Evolutionary conservation across 2,888 invertebrate genomes (phyloP), one percentile per base, ranked within the genome.

Genomic region (Endotricha flammealis): DNA sequence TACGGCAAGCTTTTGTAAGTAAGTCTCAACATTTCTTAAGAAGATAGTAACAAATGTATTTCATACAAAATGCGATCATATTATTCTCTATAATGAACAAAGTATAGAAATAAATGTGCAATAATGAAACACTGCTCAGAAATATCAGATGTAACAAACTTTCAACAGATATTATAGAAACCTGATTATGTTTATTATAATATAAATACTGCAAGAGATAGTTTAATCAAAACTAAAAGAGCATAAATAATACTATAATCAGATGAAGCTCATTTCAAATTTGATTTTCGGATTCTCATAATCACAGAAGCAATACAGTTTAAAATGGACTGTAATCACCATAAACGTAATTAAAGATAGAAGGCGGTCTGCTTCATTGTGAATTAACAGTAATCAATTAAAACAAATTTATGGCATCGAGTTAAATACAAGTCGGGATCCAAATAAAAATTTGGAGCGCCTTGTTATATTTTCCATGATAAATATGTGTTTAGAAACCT

Each of bases 331-430:
- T 60, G 59, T 68, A 62, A 66, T 68, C 58, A 70, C 66, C 65
- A 65, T 69, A 78, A 75, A 78, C 57, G 71, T 67, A 76, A 78
- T 78, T 76, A 76, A 72, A 76, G 63, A 57, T 53, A 53, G 54
- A 55, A 67, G 74, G 72, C 73, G 68, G 73, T 61, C 53, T 49
- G 60, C 57, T 70, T 71, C 70, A 70, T 70, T 69, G 69, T 72
- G 59, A 71, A 78, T 75, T 75, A 76, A 73, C 66, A 62, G 64
- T 70, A 73, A 76, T 77, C 75, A 78, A 77, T 78, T 74, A 69
- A 75, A 76, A 70, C 46, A 59, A 75, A 80, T 76, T 74, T 78
- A 79, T 77, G 52, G 63, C 62, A 53, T 42, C 46, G 47, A 53
- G 60, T 62, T 64, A 61, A n/a, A 64, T 66, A 63, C 50, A 50